phyloP scores from a whole-genome alignment of 2,113 vertebrate species.

The Peromyscus leucopus region DNA sequence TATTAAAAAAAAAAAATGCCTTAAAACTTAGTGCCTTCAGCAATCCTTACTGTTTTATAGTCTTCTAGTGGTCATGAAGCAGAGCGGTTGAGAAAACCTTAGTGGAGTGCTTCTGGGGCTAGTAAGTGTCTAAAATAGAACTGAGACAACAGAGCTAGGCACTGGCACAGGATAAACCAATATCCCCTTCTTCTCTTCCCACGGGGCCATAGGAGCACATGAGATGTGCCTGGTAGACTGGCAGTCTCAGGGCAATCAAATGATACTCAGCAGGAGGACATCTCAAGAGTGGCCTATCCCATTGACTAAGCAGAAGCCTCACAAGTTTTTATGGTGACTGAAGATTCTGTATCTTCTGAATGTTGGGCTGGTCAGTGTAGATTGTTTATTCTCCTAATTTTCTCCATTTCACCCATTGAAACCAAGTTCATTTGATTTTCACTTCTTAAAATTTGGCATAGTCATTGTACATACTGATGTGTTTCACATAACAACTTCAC shows the following conservation, averaged over 20 bases:
- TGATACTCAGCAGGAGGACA: too few species aligned
- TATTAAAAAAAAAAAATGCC: neutral
- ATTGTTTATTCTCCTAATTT: too few species aligned
- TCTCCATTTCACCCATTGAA: neutral
- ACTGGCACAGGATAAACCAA: fast-evolving
- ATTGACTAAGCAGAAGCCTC: neutral
- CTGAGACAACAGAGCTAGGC: neutral
- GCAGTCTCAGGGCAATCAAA: neutral
- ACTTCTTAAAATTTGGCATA: neutral
- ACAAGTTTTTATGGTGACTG: neutral
- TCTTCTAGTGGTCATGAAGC: neutral
- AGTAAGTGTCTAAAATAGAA: neutral
- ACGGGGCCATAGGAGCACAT: neutral
- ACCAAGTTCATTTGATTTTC: neutral
- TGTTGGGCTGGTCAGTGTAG: neutral
- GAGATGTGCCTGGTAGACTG: neutral
- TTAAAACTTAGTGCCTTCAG: neutral
- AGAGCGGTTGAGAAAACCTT: neutral
- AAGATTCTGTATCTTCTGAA: neutral
- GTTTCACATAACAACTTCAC: neutral
- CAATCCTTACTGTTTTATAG: neutral
- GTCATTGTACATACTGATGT: neutral
- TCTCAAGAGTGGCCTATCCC: neutral
- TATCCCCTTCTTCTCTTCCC: too few species aligned
- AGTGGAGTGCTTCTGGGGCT: neutral